Evolutionary conservation across 1,140 invertebrate species (phyloP), one percentile per base, ranked within the genome.

Genomic region (Amphibalanus amphitrite): DNA sequence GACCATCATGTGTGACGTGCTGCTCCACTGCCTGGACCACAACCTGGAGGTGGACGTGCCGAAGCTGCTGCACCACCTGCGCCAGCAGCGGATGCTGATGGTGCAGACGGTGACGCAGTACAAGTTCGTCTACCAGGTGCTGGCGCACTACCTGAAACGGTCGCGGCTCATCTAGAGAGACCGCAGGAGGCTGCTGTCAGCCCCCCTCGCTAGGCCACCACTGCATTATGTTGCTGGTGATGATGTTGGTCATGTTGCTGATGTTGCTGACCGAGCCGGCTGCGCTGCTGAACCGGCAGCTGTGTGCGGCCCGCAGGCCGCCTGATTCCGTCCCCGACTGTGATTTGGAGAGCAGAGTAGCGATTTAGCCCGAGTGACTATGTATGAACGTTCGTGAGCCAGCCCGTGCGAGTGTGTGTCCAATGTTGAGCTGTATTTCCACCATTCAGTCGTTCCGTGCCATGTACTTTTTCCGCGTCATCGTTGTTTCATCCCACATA

Each of bases 81-180:
- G 92, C 67, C 87, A 91, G 76, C 91, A 95, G 78, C 82, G 92
- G 70, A 91, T 92, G 79, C 85, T 87, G 75, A 89, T 93, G 80
- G 88, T 95, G 69, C 90, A 92, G 81, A 92, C 90, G 67, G 84
- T 92, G 68, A 87, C 89, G 69, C 92, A 94, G 79, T 95, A 95
- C 81, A 86, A 88, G 76, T 93, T 94, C 79, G 87, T 94, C n/a
- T 91, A 94, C 78, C 86, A 87, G 76, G 83, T 92, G 40, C 82
- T 95, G 26, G 87, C 92, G 69, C 87, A 90, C 74, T 93, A 94
- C 80, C 79, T 94, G 65, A 91, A 91, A 76, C 89, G 90, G 75
- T 91, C 91, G 40, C 80, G 92, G 72, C 86, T 94, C 67, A 95
- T 95, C 75, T 94, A 80, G 69, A 6, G 33, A 15, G 4, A 4